A percentile compares a stretch with the other conserved stretches of the same genome.
These are phyloP conservation scores for Archips xylosteana DNA, from an alignment of 2,888 invertebrate genomes.

Conservation along the genomic window DNA sequence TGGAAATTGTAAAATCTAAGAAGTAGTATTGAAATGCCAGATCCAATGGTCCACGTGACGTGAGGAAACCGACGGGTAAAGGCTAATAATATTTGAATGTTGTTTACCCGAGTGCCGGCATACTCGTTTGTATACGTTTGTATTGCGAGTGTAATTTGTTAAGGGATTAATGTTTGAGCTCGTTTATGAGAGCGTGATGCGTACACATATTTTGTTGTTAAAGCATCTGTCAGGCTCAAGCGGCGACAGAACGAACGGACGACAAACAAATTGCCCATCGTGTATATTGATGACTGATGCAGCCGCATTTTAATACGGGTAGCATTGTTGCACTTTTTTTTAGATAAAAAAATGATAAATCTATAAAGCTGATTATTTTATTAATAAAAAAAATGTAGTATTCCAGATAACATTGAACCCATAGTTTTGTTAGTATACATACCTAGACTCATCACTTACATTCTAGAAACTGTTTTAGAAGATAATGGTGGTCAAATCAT, in stretches of 20 bases:
- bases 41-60: too few species aligned
- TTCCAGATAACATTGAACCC: too few species aligned
- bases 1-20: too few species aligned
- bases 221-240: constrained; percentile 80
- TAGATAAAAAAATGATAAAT: too few species aligned
- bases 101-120: constrained; percentile 57
- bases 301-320: constrained; percentile 59
- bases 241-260: constrained; percentile 75
- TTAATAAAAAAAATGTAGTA: too few species aligned
- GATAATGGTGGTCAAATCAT: too few species aligned
- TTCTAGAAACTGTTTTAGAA: too few species aligned
- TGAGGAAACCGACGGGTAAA: too few species aligned
- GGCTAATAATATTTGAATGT: constrained; percentile 56
- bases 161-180: constrained; percentile 78
- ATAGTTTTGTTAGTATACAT: too few species aligned
- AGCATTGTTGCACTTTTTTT: constrained; percentile 40
- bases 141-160: constrained; percentile 72
- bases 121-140: constrained; percentile 29
- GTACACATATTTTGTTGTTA: constrained; percentile 78
- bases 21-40: too few species aligned
- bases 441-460: too few species aligned
- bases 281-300: constrained; percentile 65
- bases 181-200: constrained; percentile 78
- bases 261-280: constrained; percentile 74
- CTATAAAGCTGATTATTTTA: too few species aligned